Percentiles rank a stretch among this genome's conserved stretches.
These are phyloP conservation scores for Spinus olivaceus DNA, from an alignment of 2,797 vertebrate species.

Conservation along the genomic window DNA sequence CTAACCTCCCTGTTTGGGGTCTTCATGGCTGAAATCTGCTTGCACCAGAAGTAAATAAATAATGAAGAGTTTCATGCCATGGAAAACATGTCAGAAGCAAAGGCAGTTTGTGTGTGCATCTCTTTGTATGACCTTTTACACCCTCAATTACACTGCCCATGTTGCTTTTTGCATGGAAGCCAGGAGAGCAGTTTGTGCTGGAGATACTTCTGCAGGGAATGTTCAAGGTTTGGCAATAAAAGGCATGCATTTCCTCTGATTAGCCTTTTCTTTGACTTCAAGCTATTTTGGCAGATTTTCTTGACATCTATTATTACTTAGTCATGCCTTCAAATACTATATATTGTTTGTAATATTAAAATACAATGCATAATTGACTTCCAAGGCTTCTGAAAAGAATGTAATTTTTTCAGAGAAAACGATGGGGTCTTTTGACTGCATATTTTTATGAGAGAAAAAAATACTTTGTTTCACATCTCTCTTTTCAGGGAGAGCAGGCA, in stretches of 20 bases:
- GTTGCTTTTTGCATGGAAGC: not conserved
- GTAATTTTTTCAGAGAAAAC: not conserved
- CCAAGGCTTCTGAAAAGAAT: not conserved
- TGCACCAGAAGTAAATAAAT: not conserved
- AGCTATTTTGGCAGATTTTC: not conserved
- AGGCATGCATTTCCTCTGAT: not conserved
- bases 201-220: not conserved
- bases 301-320: not conserved
- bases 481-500: not conserved
- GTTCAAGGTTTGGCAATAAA: not conserved
- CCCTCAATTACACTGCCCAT: not conserved
- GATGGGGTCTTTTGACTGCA: not conserved
- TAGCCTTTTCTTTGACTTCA: not conserved
- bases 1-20: not conserved
- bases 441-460: not conserved
- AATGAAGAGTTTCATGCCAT: not conserved
- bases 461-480: not conserved
- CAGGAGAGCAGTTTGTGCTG: not conserved
- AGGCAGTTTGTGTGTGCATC: accelerated
- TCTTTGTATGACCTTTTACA: not conserved
- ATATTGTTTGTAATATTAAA: not conserved
- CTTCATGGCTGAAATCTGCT: not conserved
- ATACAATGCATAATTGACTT: not conserved
- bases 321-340: not conserved
- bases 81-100: not conserved